A percentile compares a stretch with the other conserved stretches of the same genome.
These are phyloP conservation scores for Ennomos quercinarius DNA, from an alignment of 2,888 invertebrate species.

Conservation along the genomic window DNA sequence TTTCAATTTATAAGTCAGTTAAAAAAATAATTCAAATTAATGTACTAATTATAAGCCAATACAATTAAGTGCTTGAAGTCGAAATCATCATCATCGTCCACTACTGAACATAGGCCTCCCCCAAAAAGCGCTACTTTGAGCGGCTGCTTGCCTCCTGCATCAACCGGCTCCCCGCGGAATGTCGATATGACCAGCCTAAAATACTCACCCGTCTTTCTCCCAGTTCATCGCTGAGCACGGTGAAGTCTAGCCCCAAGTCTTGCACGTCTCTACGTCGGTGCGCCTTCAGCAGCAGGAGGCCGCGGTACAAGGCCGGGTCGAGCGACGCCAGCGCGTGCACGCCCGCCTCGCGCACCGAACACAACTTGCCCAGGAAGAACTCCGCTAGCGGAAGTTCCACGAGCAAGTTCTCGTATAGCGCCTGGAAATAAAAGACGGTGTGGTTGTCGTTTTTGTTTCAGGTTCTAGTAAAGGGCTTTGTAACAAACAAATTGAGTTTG, in stretches of 20 bases:
- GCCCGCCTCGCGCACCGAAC: constrained; percentile 93
- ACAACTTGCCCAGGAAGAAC: constrained; percentile 91
- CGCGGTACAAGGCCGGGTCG: constrained; percentile 96
- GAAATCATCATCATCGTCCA: too few relatives aligned
- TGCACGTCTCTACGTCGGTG: constrained; percentile 93
- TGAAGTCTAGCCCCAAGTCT: constrained; percentile 96
- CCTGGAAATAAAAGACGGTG: constrained; percentile 75
- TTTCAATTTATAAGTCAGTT: too few relatives aligned
- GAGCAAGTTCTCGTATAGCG: constrained; percentile 96
- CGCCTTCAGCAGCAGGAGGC: constrained; percentile 94
- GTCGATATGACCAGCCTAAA: neutral
- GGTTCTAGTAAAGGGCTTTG: too few relatives aligned
- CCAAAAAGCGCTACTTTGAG: too few relatives aligned
- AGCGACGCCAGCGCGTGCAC: constrained; percentile 97
- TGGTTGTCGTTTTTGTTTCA: too few relatives aligned
- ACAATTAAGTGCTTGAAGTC: too few relatives aligned
- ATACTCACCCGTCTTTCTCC: constrained; percentile 91
- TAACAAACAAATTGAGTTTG: too few relatives aligned
- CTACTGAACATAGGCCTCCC: too few relatives aligned
- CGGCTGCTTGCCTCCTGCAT: too few relatives aligned
- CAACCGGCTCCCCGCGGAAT: too few relatives aligned
- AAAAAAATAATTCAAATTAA: too few relatives aligned
- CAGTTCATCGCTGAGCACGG: constrained; percentile 94
- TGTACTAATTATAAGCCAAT: too few relatives aligned
- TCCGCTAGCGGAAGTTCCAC: constrained; percentile 98